Base-by-base conservation (phyloP, 2,797 vertebrate species). In the Lophius americanus region DNA sequence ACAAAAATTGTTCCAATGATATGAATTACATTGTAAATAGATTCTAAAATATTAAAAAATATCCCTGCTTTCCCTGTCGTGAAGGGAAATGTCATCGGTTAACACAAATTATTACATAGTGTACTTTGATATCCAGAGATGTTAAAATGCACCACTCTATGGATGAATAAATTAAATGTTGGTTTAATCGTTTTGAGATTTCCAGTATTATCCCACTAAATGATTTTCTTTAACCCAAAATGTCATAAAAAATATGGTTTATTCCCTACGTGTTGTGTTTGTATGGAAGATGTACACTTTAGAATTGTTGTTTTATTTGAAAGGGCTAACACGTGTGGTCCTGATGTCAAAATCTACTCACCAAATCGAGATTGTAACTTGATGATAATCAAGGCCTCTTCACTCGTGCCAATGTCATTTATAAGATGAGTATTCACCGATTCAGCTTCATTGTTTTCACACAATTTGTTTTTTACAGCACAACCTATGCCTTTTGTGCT, bases 311-410 rank as follows among this genome's bases (percentile, higher is more conserved):
- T 79, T 77, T 81, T 62, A 53, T 84, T 76, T 80, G 64, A 49
- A 91, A 92, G 88, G 90, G 90, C 87, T 91, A 85, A 67, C 65
- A 39, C 1, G 14, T 75, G 74, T 74, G 7, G 52, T 83, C 38
- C 65, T 64, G 53, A 65, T 75, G 75, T 81, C 47, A 35, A 68
- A 80, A 55, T 76, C 58, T 75, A 68, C 80, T 85, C 64, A 60
- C 44, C 41, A 56, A 65, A 35, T 82, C 68, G 44, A 73, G 74
- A 90, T 85, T 84, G 79, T 85, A 81, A 85, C 75, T 76, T 60
- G 57, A 80, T 71, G 73, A 70, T 81, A 54, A 84, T 73, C 54
- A 65, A 90, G 84, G 81, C 83, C 85, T 92, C 85, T 64, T 72
- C 81, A 86, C 64, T 37, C 48, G 81, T 91, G 81, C 73, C 81